Conservation (phyloP, 2,888 invertebrate genomes). For the Cremastobaeus sp. region DNA sequence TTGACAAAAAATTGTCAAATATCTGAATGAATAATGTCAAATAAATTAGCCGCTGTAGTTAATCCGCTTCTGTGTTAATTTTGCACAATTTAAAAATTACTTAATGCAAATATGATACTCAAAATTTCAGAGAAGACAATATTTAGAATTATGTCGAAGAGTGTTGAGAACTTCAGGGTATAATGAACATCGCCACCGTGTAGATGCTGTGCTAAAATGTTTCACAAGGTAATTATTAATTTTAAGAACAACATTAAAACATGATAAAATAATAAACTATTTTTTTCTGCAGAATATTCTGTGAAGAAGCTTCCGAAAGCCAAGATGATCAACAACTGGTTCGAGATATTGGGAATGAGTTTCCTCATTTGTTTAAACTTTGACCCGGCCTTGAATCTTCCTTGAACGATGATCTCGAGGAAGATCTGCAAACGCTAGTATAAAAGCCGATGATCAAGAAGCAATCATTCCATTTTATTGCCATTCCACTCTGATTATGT, state of each 20-base stretch:
- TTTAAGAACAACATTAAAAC: slow-evolving; percentile 29
- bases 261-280: slow-evolving; percentile 1
- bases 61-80: no score
- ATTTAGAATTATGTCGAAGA: slow-evolving; percentile 88
- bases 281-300: slow-evolving; percentile 83
- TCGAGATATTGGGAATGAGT: slow-evolving; percentile 90
- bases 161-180: slow-evolving; percentile 91
- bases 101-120: slow-evolving; percentile 17
- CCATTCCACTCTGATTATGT: slow-evolving; percentile 24
- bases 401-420: slow-evolving; percentile 64
- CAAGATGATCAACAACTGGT: slow-evolving; percentile 88
- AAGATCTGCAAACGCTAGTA: slow-evolving; percentile 73
- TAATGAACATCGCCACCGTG: slow-evolving; percentile 87
- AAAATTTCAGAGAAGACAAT: slow-evolving; percentile 82
- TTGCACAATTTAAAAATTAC: no score
- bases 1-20: no score
- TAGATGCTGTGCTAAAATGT: slow-evolving; percentile 89
- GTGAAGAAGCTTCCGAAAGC: slow-evolving; percentile 88
- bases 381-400: slow-evolving; percentile 72
- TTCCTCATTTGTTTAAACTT: slow-evolving; percentile 82
- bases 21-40: no score
- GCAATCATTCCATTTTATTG: slow-evolving; percentile 40
- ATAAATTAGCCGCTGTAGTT: no score
- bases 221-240: slow-evolving; percentile 82
- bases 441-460: slow-evolving; percentile 52